These are phyloP conservation scores for Pogonocichla stellata DNA, from an alignment of 2,113 vertebrate genomes.

Conservation along the genomic window DNA sequence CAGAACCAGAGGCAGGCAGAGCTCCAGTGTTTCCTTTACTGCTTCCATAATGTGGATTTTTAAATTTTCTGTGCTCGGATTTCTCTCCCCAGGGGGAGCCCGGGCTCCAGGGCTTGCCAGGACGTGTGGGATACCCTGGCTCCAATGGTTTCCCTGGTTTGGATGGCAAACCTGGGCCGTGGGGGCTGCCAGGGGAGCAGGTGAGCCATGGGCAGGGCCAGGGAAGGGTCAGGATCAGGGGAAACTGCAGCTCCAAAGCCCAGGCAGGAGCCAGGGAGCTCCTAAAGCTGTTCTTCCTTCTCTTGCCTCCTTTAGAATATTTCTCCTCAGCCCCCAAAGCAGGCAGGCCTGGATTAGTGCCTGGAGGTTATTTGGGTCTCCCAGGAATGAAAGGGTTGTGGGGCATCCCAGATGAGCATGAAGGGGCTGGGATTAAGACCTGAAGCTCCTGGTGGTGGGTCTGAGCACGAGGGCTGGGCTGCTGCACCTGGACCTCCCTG, in stretches of 20 bases:
- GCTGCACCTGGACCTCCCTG: background rate
- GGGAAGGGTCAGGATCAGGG: background rate
- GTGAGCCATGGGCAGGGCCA: slow-evolving; percentile 12
- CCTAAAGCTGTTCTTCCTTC: background rate
- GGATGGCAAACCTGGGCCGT: slow-evolving; percentile 75
- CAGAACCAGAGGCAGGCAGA: background rate
- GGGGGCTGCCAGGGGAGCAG: slow-evolving; percentile 77
- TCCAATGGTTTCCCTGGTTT: slow-evolving; percentile 77
- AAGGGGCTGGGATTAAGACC: background rate
- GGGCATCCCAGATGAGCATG: fast-evolving
- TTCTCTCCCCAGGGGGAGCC: slow-evolving; percentile 74
- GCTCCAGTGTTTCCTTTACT: fast-evolving
- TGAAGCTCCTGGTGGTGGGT: background rate
- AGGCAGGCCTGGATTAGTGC: background rate
- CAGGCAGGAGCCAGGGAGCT: fast-evolving
- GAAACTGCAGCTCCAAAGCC: background rate
- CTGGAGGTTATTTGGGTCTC: background rate
- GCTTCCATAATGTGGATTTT: background rate
- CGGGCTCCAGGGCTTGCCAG: slow-evolving; percentile 75
- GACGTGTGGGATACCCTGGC: slow-evolving; percentile 74
- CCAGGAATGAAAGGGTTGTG: background rate
- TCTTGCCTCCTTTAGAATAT: background rate
- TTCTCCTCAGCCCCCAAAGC: background rate
- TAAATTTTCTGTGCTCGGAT: fast-evolving
- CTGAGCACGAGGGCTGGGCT: fast-evolving